Conservation (phyloP, 30 jellyfish, hydroid and myxozoan species). For the Catostylus mosaicus region DNA sequence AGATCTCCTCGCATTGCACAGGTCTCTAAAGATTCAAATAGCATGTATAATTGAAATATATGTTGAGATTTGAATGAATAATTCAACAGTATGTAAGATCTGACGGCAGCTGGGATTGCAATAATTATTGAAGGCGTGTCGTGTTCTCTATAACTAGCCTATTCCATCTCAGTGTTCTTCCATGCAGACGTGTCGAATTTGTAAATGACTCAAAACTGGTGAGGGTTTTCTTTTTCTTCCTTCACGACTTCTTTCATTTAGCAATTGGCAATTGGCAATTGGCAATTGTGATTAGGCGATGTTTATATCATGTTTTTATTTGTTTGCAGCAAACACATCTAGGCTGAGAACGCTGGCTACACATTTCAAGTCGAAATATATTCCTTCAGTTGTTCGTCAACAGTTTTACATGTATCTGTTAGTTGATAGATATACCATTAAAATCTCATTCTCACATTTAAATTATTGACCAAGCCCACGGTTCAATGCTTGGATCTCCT, state of each 20-base stretch:
- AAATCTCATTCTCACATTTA: too few relatives aligned
- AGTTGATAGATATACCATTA: too few relatives aligned
- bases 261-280: too few relatives aligned
- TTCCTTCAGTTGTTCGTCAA: neutral
- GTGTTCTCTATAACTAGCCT: neutral
- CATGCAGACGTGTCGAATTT: neutral
- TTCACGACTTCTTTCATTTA: neutral
- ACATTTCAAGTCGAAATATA: neutral
- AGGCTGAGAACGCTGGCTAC: too few relatives aligned
- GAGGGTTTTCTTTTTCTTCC: neutral
- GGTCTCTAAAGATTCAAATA: slow-evolving; percentile 11
- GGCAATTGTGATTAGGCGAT: too few relatives aligned
- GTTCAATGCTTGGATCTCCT: too few relatives aligned
- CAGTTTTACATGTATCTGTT: too few relatives aligned
- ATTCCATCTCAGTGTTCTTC: neutral
- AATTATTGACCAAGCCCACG: too few relatives aligned
- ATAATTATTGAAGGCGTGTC: slow-evolving; percentile 25
- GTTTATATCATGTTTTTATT: too few relatives aligned
- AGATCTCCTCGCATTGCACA: neutral
- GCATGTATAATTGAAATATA: slow-evolving; percentile 7
- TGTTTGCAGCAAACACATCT: too few relatives aligned
- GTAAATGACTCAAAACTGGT: neutral
- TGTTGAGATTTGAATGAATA: slow-evolving; percentile 21
- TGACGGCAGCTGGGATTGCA: slow-evolving; percentile 24
- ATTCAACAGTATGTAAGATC: slow-evolving; percentile 17